Percentiles rank a stretch among this genome's conserved stretches.
These are phyloP conservation scores for Magallana ariakensis DNA, from an alignment of 1,140 invertebrate species.

Conservation along the genomic window DNA sequence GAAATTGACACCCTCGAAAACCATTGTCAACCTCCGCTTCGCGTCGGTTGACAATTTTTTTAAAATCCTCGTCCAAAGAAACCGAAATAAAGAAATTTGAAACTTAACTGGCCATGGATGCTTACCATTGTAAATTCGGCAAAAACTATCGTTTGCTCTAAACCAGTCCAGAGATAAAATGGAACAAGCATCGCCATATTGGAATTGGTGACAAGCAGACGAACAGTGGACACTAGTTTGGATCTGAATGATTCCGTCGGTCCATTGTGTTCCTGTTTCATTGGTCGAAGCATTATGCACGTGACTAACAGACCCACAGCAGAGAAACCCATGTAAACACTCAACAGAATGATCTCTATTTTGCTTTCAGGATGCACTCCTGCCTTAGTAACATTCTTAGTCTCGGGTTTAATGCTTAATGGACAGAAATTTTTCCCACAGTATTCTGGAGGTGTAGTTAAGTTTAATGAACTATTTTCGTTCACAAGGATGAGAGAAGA, in stretches of 20 bases:
- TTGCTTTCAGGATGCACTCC: conserved; percentile 42
- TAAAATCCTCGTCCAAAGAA: no score
- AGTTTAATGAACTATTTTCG: conserved; percentile 36
- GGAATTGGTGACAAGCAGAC: conserved; percentile 57
- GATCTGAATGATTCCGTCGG: conserved; percentile 44
- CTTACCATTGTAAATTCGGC: conserved; percentile 64
- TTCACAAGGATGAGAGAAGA: conserved; percentile 63
- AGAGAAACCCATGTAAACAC: conserved; percentile 60
- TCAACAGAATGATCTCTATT: conserved; percentile 56
- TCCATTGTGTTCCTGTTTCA: conserved; percentile 50
- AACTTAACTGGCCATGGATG: not conserved
- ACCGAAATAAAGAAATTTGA: not conserved
- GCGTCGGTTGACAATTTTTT: no score
- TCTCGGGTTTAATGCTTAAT: conserved; percentile 26
- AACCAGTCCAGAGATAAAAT: conserved; percentile 60
- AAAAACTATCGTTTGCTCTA: conserved; percentile 63
- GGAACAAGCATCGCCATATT: conserved; percentile 64
- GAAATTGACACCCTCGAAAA: no score
- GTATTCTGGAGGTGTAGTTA: conserved; percentile 40
- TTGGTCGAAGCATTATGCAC: conserved; percentile 54
- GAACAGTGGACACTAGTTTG: conserved; percentile 54
- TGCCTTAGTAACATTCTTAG: conserved; percentile 9
- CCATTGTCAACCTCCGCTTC: no score
- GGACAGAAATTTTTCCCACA: conserved; percentile 63
- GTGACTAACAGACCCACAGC: conserved; percentile 63